Evolutionary conservation across 1,140 invertebrate genomes (phyloP).

Genomic region (Drosophila nikananu): DNA sequence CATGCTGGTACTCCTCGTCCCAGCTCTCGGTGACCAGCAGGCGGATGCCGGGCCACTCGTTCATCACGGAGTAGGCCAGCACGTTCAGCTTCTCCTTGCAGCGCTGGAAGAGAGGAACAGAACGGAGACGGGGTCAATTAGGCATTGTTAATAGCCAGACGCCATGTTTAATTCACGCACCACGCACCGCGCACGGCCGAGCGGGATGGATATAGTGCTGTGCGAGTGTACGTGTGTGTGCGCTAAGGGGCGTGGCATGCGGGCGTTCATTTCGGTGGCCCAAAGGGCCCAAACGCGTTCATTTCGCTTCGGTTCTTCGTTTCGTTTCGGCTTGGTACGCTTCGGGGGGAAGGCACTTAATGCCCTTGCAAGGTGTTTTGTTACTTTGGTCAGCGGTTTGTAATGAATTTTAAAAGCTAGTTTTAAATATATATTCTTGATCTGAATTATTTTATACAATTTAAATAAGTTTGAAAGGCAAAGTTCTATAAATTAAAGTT

Average conservation of each 20-base stretch:
- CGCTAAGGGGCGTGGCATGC: constrained; percentile 67
- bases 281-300: constrained; percentile 66
- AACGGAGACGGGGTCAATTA: constrained; percentile 55
- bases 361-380: constrained; percentile 11
- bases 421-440: too few relatives aligned
- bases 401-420: not conserved
- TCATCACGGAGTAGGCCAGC: constrained; percentile 98
- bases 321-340: not conserved
- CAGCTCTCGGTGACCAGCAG: constrained; percentile 97
- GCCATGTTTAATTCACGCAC: constrained; percentile 72
- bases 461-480: not conserved
- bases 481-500: not conserved
- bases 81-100: constrained; percentile 98
- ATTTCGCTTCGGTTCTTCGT: constrained; percentile 44
- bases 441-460: not conserved
- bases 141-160: constrained; percentile 49
- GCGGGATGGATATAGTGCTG: constrained; percentile 35
- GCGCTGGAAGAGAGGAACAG: constrained; percentile 88
- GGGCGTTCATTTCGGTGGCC: constrained; percentile 70
- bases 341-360: constrained; percentile 15
- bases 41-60: constrained; percentile 98
- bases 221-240: constrained; percentile 27
- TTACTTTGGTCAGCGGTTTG: not conserved
- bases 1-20: constrained; percentile 95
- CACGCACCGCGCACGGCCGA: constrained; percentile 20